phyloP scores from a whole-genome alignment of 2,113 vertebrate species.

The Acanthisitta chloris region DNA sequence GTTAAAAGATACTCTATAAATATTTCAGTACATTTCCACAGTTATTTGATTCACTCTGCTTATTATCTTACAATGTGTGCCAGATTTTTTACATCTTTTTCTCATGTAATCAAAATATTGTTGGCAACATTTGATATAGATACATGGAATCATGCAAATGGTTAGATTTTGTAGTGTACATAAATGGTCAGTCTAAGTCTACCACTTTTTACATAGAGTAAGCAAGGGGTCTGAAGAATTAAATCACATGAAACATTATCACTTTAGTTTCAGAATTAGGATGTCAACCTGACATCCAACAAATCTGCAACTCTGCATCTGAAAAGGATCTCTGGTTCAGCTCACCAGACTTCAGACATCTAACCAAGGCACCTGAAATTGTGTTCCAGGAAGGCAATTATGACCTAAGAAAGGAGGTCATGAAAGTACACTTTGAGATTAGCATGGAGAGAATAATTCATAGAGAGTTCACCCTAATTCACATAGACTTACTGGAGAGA shows the following conservation, averaged over 20 bases:
- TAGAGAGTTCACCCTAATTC: background rate
- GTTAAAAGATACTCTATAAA: background rate
- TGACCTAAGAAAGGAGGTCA: background rate
- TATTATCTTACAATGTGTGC: background rate
- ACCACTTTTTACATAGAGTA: background rate
- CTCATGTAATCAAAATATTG: background rate
- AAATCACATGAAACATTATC: background rate
- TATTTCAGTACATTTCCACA: background rate
- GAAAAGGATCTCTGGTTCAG: background rate
- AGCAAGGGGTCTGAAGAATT: background rate
- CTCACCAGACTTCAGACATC: background rate
- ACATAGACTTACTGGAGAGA: background rate
- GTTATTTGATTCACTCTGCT: background rate
- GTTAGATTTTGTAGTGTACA: background rate
- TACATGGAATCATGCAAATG: background rate
- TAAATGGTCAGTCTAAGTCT: background rate
- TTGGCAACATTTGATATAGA: background rate
- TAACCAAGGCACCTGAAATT: background rate
- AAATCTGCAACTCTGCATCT: background rate
- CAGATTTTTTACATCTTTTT: background rate
- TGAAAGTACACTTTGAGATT: background rate
- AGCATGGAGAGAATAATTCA: background rate
- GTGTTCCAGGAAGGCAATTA: background rate
- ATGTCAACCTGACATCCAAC: background rate
- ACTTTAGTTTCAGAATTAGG: background rate